Conservation (phyloP, 2,888 invertebrate species). For the Tinea trinotella region DNA sequence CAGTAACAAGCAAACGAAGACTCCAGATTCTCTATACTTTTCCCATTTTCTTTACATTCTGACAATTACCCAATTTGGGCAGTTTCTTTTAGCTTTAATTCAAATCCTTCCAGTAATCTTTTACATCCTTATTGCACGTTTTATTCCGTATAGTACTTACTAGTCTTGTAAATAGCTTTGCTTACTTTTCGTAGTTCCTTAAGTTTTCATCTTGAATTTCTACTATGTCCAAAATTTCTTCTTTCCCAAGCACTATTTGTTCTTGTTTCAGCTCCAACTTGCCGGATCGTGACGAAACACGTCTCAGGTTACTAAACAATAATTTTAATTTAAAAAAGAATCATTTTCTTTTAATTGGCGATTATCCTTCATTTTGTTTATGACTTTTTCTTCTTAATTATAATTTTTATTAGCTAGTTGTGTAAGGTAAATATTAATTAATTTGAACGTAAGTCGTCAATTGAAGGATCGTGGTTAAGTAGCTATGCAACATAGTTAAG, state of each 20-base stretch:
- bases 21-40: too few relatives aligned
- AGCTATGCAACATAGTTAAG: background rate
- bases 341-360: background rate
- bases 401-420: background rate
- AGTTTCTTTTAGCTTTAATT: too few relatives aligned
- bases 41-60: too few relatives aligned
- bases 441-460: background rate
- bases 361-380: background rate
- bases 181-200: background rate
- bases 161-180: background rate
- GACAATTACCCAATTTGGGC: too few relatives aligned
- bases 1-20: too few relatives aligned
- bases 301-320: slow-evolving; percentile 8
- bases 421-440: background rate
- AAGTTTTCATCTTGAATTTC: background rate
- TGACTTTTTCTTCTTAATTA: background rate
- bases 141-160: too few relatives aligned
- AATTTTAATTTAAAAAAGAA: background rate
- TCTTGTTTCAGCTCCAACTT: slow-evolving; percentile 13
- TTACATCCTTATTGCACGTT: background rate
- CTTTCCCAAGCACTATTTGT: slow-evolving; percentile 1
- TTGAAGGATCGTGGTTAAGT: background rate
- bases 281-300: slow-evolving; percentile 2
- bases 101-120: too few relatives aligned
- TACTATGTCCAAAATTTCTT: background rate